Base-by-base conservation (phyloP, 2,888 invertebrate genomes). In the Drosophila nr. perissopoda region DNA sequence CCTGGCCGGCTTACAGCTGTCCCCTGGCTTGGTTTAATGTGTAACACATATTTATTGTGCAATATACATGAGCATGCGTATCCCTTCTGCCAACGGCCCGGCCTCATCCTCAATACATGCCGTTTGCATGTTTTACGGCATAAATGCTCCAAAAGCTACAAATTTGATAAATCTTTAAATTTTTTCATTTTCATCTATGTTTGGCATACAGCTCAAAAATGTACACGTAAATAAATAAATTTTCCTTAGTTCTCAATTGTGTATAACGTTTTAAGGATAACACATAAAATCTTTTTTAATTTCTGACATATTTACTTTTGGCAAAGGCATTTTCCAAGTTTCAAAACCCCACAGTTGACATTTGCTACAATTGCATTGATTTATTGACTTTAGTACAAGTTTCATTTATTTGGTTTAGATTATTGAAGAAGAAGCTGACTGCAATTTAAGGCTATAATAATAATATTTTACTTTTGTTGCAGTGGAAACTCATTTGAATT, bases 1-100 rank as follows among this genome's bases (percentile, higher is more conserved):
- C 53, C 57, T 48, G 54, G 59, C 13, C 46, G 31, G 59, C 63
- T 75, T 75, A 66, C 63, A 66, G 49, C 60, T 61, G 63, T 66
- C 56, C 58, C 18, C 11, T 63, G 69, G 38, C 34, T 85, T 76
- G 71, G 67, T 54, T 72, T 56, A 70, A 61, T 57, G 49, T 69
- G 62, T 53, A 68, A 59, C 66, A 75, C 56, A 68, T 69, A 76
- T 83, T 88, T 88, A 73, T 83, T 70, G 72, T 83, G 61, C 74
- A 78, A 86, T 78, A 85, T 85, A 83, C 75, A 85, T 82, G 81
- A 82, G 70, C 51, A 54, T 46, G 38, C 60, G 53, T 70, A 73
- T 57, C 29, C 31, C 27, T 49, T 40, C 46, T 40, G 63, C 64
- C 62, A 62, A 25, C 38, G 18, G 31, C 25, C 48, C 52, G 36